Base-by-base conservation (phyloP, 2,888 invertebrate genomes). In the Salpingus planirostris region DNA sequence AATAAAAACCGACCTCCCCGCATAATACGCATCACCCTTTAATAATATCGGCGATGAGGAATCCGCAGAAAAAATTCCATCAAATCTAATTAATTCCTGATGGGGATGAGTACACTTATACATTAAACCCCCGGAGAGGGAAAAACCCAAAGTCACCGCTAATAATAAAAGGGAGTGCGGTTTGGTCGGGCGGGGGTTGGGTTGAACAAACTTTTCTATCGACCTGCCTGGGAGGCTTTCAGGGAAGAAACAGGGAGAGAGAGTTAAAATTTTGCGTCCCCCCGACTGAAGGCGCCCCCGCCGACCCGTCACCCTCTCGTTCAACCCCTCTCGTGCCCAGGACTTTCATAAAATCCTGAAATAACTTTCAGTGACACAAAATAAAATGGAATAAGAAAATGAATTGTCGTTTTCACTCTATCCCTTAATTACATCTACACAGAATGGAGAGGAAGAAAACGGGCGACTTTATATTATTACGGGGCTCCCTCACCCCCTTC, bases 121-220 rank as follows among this genome's bases (percentile, higher is more conserved):
- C 45, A 48, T 32, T 45, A 48, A 5, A 18, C n/a, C n/a, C n/a
- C 8, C 8, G 18, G 18, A 18, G 18, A 18, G 18, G 18, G n/a
- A n/a, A n/a, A n/a, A n/a, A n/a, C n/a, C n/a, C n/a, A n/a, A n/a
- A n/a, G n/a, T n/a, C n/a, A n/a, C n/a, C n/a, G n/a, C n/a, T n/a
- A n/a, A 44, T 43, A 49, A 45, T 52, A 42, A 49, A 42, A 47
- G 44, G 49, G 54, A 54, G 54, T 52, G 54, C 43, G 52, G 52
- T 50, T 44, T 30, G n/a, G 18, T 6, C n/a, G n/a, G n/a, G n/a
- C n/a, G n/a, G n/a, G n/a, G n/a, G n/a, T n/a, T n/a, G 43, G 52
- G 50, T 52, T 53, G 52, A 52, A 54, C 47, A 54, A 56, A 55
- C 54, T 54, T 52, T 51, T 51, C 49, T 54, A 55, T 58, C 58